Evolutionary conservation across 2,113 vertebrate species (phyloP), one percentile per base, ranked within the genome.

Genomic region (Tretioscincus oriximinensis): DNA sequence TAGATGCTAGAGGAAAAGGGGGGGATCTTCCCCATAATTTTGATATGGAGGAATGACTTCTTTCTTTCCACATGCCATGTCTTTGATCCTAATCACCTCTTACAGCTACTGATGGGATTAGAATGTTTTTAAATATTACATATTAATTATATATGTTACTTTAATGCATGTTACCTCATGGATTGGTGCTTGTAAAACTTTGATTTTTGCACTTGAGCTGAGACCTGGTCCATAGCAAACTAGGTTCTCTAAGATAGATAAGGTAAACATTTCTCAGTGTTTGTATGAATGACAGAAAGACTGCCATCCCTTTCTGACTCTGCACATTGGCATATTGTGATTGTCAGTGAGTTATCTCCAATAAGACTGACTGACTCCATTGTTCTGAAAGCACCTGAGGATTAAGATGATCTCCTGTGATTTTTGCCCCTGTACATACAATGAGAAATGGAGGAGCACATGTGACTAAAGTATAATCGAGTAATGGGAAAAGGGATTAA

Each of bases 361-460:
- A 85, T 79, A 88, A 87, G 86, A 85, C 79, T 81, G 89, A 80
- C 64, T 91, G 87, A 84, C 90, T 86, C 35, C 78, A 81, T 89
- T 87, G 76, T 86, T 84, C 79, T 84, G 89, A 88, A 85, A 81
- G 61, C 76, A 93, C 86, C 82, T 74, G 76, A 83, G 84, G 88
- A 92, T 90, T 92, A 94, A 90, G 88, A 86, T 47, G 79, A 83
- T 83, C 84, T 91, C 88, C 90, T 81, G 86, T 80, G 85, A 88
- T 90, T 93, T 91, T 74, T 82, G 84, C 89, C 92, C 92, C 92
- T 93, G 92, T 85, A 83, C 78, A 76, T 80, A 67, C 87, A 74
- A 67, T 84, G 78, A 81, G 80, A 88, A 83, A 80, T 74, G 74
- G 31, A 79, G 64, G 63, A 87, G 8, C 60, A 76, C 51, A 73